Conservation (phyloP, 2,888 invertebrate genomes). For the Lacanobia wlatinum region DNA sequence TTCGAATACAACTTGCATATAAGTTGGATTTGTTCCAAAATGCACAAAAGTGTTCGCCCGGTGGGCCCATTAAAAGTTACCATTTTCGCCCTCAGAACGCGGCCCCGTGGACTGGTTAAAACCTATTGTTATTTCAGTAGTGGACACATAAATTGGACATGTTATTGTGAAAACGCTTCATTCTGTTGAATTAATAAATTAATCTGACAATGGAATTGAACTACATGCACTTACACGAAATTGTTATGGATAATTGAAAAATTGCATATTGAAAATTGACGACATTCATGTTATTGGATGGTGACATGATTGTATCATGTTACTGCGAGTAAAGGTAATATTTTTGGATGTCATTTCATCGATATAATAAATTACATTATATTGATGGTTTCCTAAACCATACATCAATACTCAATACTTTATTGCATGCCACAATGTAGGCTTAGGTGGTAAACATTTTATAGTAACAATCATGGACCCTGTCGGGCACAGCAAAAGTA, state of each 20-base stretch:
- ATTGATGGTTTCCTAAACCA: no score
- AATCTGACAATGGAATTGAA: constrained; percentile 66
- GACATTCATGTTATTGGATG: constrained; percentile 10
- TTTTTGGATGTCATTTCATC: constrained; percentile 19
- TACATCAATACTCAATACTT: no score
- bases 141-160: constrained; percentile 71
- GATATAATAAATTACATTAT: not conserved
- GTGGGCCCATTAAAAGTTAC: constrained; percentile 85
- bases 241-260: constrained; percentile 48
- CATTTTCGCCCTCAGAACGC: constrained; percentile 74
- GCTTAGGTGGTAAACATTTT: no score
- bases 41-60: constrained; percentile 73
- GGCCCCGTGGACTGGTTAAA: constrained; percentile 66
- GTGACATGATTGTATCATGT: constrained; percentile 25
- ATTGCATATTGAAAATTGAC: constrained; percentile 38
- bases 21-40: constrained; percentile 78
- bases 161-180: constrained; percentile 69
- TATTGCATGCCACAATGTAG: no score
- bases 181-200: constrained; percentile 63
- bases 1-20: constrained; percentile 58
- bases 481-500: no score
- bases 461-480: no score
- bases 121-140: constrained; percentile 76
- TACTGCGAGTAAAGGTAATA: not conserved
- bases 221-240: constrained; percentile 24